Evolutionary conservation across 2,888 invertebrate genomes (phyloP), one percentile per base, ranked within the genome.

Genomic region (Caenorhabditis sp.): DNA sequence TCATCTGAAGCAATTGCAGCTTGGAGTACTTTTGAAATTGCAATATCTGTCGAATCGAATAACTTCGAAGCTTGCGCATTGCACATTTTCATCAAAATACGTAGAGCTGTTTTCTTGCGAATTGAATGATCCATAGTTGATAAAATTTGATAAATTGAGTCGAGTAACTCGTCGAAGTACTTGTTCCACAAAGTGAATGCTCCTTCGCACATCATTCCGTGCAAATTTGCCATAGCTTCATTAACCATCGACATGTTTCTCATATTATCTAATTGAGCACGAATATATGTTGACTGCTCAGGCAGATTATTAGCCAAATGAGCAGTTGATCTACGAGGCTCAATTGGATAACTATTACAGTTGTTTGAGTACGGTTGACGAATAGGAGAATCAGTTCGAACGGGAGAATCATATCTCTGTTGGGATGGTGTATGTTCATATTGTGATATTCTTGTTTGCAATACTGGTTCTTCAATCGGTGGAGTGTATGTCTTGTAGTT

Each of bases 161-260:
- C 65, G 50, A 73, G 21, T 21, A 73, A 31, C 23, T 73, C 66
- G 17, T 73, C 66, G 57, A 73, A 73, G 23, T 63, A 73, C 38
- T 69, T 63, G 43, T 67, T 66, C 74, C 74, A 74, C 4, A 67
- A 50, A 12, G 74, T 70, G 54, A 74, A 74, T 3, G 70, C 43
- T 25, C 74, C 74, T 21, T 74, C 74, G 25, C 67, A 70, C 74
- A 74, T 74, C 74, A 74, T 74, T 38, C 64, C 70, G 52, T 70
- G 69, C 14, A 74, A 36, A 62, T 63, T 67, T 0, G 64, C 59
- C 74, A 74, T 67, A 27, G 74, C 38, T 54, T 70, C 67, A 27
- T 74, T 74, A 3, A 70, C 38, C 25, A 21, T 23, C 5, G 52
- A 53, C n/a, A 59, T 64, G 5, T 56, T 52, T 52, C 67, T 14